Evolutionary conservation across 2,797 vertebrate genomes (phyloP), one percentile per base, ranked within the genome.

Genomic region (Dipus sagitta): DNA sequence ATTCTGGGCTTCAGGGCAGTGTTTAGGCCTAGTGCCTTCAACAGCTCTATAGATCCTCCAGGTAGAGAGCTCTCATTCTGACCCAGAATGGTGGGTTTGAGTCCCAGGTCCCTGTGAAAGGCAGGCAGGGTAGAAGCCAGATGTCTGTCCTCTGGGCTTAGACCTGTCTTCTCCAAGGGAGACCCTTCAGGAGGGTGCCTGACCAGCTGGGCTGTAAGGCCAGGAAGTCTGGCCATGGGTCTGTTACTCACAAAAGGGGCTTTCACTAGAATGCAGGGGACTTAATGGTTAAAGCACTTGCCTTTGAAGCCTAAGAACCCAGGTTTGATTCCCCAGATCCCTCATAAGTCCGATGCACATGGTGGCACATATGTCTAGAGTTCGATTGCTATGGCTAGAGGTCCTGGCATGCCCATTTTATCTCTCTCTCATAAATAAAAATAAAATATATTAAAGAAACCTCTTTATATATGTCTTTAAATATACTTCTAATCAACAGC

Each of bases 401-500:
- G 47, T 11, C 47, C 47, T 47, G 47, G 47, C 47, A 47, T 47
- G 47, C 47, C 47, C 11, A 47, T 47, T 47, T 11, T 47, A 9
- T 47, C 47, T 47, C 47, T 47, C 42, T 47, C 47, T 47, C 47
- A 9, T 7, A 47, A 47, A 47, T 47, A 47, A 47, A 47, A 47
- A 47, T 47, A 47, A 47, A 47, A 47, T 47, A 47, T 47, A 47
- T 47, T 47, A 11, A 47, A 58, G 15, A 58, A 58, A 14, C 54
- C 54, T 58, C 54, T 82, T 82, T 38, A 14, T n/a, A 24, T 62
- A 77, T n/a, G n/a, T 58, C 21, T 91, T 94, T 78, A 87, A 83
- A 75, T 70, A 54, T 30, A 47, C 13, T 91, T 91, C 32, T 20
- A 83, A 62, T 34, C 14, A 34, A 38, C 81, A 54, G 74, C 30